Evolutionary conservation across 1,140 invertebrate species (phyloP).

Genomic region (Orussus abietinus): DNA sequence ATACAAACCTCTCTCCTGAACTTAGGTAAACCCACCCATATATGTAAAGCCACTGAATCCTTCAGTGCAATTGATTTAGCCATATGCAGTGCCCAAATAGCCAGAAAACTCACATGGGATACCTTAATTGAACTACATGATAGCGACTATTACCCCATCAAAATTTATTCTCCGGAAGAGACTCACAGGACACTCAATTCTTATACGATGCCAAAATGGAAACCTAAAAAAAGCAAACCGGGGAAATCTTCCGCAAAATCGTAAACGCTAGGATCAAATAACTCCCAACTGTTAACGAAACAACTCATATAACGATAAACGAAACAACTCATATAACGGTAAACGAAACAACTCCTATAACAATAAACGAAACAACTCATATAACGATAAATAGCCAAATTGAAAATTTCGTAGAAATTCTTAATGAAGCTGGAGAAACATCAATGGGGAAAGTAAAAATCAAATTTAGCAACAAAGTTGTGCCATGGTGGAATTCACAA

Average conservation of each 20-base stretch:
- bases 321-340: background rate
- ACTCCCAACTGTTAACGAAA: background rate
- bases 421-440: too few species aligned
- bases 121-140: conserved; percentile 22
- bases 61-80: conserved; percentile 28
- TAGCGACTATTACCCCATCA: conserved; percentile 31
- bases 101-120: conserved; percentile 26
- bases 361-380: background rate
- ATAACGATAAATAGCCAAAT: background rate
- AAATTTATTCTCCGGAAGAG: conserved; percentile 10
- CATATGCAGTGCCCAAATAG: conserved; percentile 23
- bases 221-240: background rate
- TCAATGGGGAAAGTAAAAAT: too few species aligned
- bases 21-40: conserved; percentile 22
- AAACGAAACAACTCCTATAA: background rate
- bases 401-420: too few species aligned
- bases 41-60: conserved; percentile 19
- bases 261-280: background rate
- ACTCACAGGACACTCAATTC: background rate
- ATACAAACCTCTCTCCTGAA: conserved; percentile 26
- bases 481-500: conserved; percentile 4
- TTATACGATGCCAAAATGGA: conserved; percentile 6
- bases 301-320: background rate
- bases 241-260: background rate
- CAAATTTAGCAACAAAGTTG: background rate